Conservation (phyloP, 1,140 invertebrate species). For the Drosophila rhopaloa region DNA sequence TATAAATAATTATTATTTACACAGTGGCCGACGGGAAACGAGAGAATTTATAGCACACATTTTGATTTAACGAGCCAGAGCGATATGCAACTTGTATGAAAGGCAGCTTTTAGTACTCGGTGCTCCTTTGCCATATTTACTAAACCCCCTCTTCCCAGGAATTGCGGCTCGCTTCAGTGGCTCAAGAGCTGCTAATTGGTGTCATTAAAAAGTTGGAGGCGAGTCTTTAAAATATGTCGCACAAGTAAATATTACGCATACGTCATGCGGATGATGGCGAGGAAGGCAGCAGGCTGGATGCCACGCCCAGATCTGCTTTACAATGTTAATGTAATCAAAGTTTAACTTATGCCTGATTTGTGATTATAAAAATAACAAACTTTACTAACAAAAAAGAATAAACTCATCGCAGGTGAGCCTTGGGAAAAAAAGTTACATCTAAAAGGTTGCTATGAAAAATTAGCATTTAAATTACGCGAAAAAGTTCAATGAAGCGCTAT, state of each 20-base stretch:
- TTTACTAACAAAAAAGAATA: slow-evolving; percentile 39
- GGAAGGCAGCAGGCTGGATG: background rate
- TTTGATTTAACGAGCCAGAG: slow-evolving; percentile 66
- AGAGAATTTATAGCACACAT: slow-evolving; percentile 61
- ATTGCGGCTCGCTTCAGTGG: slow-evolving; percentile 16
- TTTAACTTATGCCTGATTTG: slow-evolving; percentile 73
- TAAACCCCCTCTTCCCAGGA: background rate
- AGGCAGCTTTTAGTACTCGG: slow-evolving; percentile 37
- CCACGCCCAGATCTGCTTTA: slow-evolving; percentile 45
- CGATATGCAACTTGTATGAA: slow-evolving; percentile 19
- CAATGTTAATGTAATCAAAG: slow-evolving; percentile 80
- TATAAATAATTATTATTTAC: slow-evolving; percentile 80
- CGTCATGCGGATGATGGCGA: slow-evolving; percentile 24
- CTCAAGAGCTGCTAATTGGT: slow-evolving; percentile 65
- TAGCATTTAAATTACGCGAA: slow-evolving; percentile 76
- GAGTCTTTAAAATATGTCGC: slow-evolving; percentile 45
- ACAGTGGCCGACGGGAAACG: slow-evolving; percentile 27
- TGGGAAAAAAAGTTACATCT: slow-evolving; percentile 22
- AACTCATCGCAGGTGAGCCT: slow-evolving; percentile 51
- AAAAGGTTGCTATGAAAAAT: slow-evolving; percentile 65
- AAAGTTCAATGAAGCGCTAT: slow-evolving; percentile 75
- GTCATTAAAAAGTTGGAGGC: slow-evolving; percentile 71
- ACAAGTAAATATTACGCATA: slow-evolving; percentile 47
- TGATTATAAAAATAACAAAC: slow-evolving; percentile 69
- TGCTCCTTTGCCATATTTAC: slow-evolving; percentile 23